A percentile compares a stretch with the other conserved stretches of the same genome.
These are phyloP conservation scores for Siphamia tubifer DNA, from an alignment of 2,113 vertebrate genomes.

Conservation along the genomic window DNA sequence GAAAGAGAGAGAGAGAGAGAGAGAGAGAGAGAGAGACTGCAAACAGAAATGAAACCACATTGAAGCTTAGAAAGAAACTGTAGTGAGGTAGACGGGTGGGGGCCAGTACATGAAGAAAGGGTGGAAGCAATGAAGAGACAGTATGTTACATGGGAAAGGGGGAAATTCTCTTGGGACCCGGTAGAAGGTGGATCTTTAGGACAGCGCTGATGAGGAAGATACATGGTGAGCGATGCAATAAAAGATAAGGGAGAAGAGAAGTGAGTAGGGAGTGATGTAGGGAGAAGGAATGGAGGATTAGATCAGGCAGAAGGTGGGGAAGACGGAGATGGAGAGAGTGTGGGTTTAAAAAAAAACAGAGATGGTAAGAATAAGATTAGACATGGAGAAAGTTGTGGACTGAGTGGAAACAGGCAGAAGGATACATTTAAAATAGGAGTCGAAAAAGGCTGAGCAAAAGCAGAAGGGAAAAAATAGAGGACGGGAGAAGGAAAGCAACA, in stretches of 20 bases:
- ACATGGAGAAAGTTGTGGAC: conserved; percentile 22
- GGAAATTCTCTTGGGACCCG: conserved; percentile 13
- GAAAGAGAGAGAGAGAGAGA: conserved; percentile 33
- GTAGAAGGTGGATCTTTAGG: conserved; percentile 35
- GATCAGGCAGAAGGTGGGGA: conserved; percentile 44
- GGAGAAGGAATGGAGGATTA: conserved; percentile 42
- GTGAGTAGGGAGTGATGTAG: conserved; percentile 13
- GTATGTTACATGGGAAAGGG: no score
- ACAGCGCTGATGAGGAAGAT: conserved; percentile 43
- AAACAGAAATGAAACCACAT: conserved; percentile 49
- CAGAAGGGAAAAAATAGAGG: conserved; percentile 16
- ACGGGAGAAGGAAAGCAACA: conserved; percentile 34
- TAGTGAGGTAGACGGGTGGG: background rate
- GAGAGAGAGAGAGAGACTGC: conserved; percentile 44
- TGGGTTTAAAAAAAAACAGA: conserved; percentile 46
- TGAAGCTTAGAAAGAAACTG: conserved; percentile 47
- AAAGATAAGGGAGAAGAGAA: conserved; percentile 44
- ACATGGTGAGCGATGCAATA: conserved; percentile 50
- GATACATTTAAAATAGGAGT: background rate
- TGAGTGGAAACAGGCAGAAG: conserved; percentile 14
- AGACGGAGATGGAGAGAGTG: conserved; percentile 32
- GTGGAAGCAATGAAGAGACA: background rate
- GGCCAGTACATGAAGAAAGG: background rate
- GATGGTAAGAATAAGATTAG: conserved; percentile 59
- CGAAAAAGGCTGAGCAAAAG: conserved; percentile 8